Base-by-base conservation (phyloP, 2,888 invertebrate genomes). In the Calliopum simillimum region DNA sequence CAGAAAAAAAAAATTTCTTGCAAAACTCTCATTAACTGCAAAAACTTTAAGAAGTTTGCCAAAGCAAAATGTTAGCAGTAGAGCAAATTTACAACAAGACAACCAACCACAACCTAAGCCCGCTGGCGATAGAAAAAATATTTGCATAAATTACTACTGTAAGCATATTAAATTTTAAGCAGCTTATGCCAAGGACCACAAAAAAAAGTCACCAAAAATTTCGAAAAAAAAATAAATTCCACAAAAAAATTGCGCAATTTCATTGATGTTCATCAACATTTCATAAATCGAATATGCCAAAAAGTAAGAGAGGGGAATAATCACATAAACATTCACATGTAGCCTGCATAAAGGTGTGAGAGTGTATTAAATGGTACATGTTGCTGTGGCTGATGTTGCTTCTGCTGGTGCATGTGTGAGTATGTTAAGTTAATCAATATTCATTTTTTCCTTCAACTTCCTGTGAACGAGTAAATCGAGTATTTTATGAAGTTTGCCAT, bases 351-450 rank as follows among this genome's bases (percentile, higher is more conserved):
- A 21, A 21, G 16, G 2, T 23, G 14, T 21, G 11, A 2, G 23
- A 53, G 53, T 13, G 53, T 12, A 23, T 53, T 51, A 51, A 19
- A 19, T 19, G 51, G 19, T 16, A 21, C 21, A 21, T 51, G n/a
- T 19, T 19, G 12, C 4, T 53, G 21, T 53, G 4, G 19, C 13
- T 53, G 53, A 8, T 6, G n/a, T n/a, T 49, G 2, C 19, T 49
- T 49, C 2, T 53, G 23, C 23, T 53, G 21, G 3, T 23, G 23
- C 53, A 23, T 23, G 21, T 53, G 53, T 23, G 53, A 23, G 53
- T 19, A 23, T 19, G 21, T 14, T 33, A 53, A 53, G 53, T 53
- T 53, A 53, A 53, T 53, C 53, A 53, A 53, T 53, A 53, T 53
- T 53, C 53, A 53, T 53, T 53, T 53, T 53, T 23, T 23, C 11